A percentile compares a stretch with the other conserved stretches of the same genome.
phyloP scores from a whole-genome alignment of 2,113 vertebrate species.

The Grus americana region DNA sequence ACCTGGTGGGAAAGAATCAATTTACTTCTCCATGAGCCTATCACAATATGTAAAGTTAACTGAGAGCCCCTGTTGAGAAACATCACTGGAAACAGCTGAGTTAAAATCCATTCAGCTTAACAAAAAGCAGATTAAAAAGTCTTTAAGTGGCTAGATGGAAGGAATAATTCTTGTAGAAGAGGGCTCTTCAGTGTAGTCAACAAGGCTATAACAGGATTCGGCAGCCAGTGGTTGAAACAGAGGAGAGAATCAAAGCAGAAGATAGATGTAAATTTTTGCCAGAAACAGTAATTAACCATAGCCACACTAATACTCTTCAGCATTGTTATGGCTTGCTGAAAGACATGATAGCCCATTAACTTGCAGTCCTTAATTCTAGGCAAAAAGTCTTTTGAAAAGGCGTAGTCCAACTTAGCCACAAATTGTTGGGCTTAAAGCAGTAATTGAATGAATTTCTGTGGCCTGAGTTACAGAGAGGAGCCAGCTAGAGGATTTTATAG shows the following conservation, averaged over 20 bases:
- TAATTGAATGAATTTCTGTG: constrained; percentile 23
- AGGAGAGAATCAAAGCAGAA: not conserved
- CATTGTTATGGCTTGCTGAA: constrained; percentile 18
- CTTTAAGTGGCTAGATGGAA: constrained; percentile 15
- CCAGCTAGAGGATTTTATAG: not conserved
- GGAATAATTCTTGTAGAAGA: not conserved
- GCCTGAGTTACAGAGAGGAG: not conserved
- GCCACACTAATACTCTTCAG: not conserved
- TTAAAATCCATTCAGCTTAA: constrained; percentile 21
- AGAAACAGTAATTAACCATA: not conserved
- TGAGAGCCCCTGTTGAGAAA: constrained; percentile 4
- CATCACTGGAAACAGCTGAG: not conserved
- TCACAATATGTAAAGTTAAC: not conserved
- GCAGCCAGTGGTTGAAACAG: not conserved
- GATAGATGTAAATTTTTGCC: not conserved
- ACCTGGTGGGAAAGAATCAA: not conserved
- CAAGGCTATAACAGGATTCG: not conserved
- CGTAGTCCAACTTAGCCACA: constrained; percentile 20
- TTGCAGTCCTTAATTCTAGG: not conserved
- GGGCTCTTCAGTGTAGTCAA: not conserved
- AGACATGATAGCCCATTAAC: constrained; percentile 5
- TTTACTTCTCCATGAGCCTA: not conserved
- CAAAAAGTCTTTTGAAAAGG: constrained; percentile 10
- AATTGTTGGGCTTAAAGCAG: constrained; percentile 5
- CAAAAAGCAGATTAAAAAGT: constrained; percentile 41